Conservation (phyloP, 2,113 vertebrate genomes). For the Oreochromis tanganicae region DNA sequence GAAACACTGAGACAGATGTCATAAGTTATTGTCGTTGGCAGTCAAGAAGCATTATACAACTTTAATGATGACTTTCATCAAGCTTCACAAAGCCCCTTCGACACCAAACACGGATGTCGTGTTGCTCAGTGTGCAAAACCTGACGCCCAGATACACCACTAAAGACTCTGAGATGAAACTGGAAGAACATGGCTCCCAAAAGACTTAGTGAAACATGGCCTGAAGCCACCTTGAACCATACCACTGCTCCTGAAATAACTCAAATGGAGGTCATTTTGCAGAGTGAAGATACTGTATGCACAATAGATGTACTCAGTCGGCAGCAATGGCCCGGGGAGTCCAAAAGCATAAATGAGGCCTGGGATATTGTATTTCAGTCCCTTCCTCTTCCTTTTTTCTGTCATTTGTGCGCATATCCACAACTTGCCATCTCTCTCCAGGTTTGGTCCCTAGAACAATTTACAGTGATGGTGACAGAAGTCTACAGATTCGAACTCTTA, state of each 20-base stretch:
- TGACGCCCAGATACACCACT: not conserved
- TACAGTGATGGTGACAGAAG: not conserved
- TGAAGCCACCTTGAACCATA: constrained; percentile 39
- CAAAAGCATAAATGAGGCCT: constrained; percentile 7
- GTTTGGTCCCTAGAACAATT: not conserved
- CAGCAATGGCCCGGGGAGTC: constrained; percentile 22
- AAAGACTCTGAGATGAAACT: constrained; percentile 1
- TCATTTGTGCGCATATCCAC: not conserved
- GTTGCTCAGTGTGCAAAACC: not conserved
- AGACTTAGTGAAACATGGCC: constrained; percentile 36
- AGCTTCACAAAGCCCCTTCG: constrained; percentile 37
- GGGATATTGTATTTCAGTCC: not conserved
- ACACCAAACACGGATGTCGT: not conserved
- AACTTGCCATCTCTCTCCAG: not conserved
- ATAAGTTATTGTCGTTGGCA: constrained; percentile 57
- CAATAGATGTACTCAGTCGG: constrained; percentile 30
- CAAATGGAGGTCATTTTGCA: constrained; percentile 51
- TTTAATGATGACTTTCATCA: constrained; percentile 64
- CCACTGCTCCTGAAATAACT: constrained; percentile 47
- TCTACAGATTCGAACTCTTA: constrained; percentile 3
- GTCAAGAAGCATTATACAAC: constrained; percentile 59
- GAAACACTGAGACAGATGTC: constrained; percentile 58
- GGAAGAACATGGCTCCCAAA: constrained; percentile 28
- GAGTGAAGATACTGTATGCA: constrained; percentile 27
- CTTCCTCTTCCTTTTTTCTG: not conserved